Percentiles rank a stretch among this genome's conserved stretches.
Conservation (phyloP, 2,797 vertebrate species). For the Hozukius guyotensis region DNA sequence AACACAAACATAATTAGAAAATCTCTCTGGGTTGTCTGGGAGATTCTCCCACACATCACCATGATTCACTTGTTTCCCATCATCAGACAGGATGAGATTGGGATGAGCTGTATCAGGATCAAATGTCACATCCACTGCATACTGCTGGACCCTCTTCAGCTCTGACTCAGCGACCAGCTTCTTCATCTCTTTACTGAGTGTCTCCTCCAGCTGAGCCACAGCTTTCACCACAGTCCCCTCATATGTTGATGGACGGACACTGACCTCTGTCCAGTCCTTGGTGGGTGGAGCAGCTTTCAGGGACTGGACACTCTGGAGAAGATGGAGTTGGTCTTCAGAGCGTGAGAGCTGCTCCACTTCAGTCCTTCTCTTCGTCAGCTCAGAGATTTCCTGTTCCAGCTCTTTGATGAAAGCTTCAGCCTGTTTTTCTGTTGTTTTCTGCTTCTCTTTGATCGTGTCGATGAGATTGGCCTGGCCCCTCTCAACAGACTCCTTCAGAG, state of each 20-base stretch:
- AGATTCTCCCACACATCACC: neutral
- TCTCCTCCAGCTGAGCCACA: neutral
- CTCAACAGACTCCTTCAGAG: neutral
- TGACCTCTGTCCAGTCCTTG: constrained; percentile 1
- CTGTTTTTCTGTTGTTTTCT: neutral
- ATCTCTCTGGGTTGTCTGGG: constrained; percentile 14
- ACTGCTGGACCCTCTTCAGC: constrained; percentile 14
- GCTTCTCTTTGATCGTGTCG: neutral
- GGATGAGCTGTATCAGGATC: constrained; percentile 29
- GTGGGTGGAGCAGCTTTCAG: neutral
- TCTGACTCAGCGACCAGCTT: neutral
- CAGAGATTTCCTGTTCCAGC: neutral
- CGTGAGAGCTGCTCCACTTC: neutral
- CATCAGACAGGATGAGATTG: neutral
- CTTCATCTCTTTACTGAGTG: neutral
- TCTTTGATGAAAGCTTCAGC: neutral
- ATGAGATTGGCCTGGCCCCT: neutral
- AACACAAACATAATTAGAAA: rapidly evolving
- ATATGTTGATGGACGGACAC: neutral
- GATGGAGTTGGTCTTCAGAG: constrained; percentile 8
- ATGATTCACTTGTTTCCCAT: constrained; percentile 6
- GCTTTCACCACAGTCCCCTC: neutral
- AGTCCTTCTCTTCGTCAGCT: neutral
- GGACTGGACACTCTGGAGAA: neutral
- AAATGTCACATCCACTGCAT: constrained; percentile 21